phyloP scores from a whole-genome alignment of 2,888 invertebrate genomes.

The Hirtodrosophila duncani region DNA sequence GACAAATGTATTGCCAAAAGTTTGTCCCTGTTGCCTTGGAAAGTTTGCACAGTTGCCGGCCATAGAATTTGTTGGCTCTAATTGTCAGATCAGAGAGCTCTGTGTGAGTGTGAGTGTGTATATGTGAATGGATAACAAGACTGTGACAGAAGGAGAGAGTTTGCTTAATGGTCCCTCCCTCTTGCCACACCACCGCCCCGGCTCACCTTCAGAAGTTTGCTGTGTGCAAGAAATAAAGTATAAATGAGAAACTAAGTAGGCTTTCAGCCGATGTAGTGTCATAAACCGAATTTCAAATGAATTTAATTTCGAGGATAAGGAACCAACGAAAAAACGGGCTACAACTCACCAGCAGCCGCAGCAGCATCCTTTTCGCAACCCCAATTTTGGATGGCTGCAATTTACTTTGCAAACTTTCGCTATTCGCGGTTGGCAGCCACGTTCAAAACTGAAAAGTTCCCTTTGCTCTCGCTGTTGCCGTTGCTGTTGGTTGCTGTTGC shows the following conservation, averaged over 20 bases:
- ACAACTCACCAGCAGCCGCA: too few relatives aligned
- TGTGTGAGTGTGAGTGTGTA: background rate
- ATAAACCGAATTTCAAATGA: constrained; percentile 60
- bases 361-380: too few relatives aligned
- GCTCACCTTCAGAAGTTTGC: too few relatives aligned
- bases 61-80: constrained; percentile 32
- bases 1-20: too few relatives aligned
- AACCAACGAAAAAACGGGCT: background rate
- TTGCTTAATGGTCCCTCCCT: background rate
- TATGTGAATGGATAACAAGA: too few relatives aligned
- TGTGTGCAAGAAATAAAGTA: constrained; percentile 13
- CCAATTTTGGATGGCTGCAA: too few relatives aligned
- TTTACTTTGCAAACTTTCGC: too few relatives aligned
- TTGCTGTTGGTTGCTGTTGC: constrained; percentile 3
- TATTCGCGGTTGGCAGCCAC: too few relatives aligned
- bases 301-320: constrained; percentile 15
- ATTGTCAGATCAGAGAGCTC: constrained; percentile 19
- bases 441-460: too few relatives aligned
- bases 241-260: constrained; percentile 4
- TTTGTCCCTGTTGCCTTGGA: background rate
- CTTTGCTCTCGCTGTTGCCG: constrained; percentile 5
- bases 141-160: background rate
- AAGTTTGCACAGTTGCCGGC: constrained; percentile 27
- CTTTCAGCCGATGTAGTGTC: constrained; percentile 21
- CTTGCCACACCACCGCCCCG: background rate